phyloP scores from a whole-genome alignment of 2,113 vertebrate genomes.

The Pelodiscus sinensis region DNA sequence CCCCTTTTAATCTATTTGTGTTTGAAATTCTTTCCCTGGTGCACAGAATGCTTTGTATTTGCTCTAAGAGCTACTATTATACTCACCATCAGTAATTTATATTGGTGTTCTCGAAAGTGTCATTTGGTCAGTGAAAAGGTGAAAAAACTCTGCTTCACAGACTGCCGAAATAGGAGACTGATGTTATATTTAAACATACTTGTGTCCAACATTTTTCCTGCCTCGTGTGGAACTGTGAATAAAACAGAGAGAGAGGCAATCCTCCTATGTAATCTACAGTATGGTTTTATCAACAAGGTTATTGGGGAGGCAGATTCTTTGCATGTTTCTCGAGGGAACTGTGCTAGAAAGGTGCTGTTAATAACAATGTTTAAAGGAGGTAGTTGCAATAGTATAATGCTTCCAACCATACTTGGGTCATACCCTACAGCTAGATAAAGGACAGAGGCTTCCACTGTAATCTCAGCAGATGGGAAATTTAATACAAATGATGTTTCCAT shows the following conservation, averaged over 20 bases:
- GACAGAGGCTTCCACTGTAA: neutral
- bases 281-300: neutral
- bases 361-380: neutral
- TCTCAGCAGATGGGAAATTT: neutral
- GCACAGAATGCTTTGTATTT: neutral
- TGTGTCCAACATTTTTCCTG: neutral
- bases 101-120: neutral
- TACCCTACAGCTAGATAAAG: neutral
- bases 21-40: neutral
- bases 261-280: neutral
- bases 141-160: neutral
- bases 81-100: neutral
- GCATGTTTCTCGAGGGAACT: neutral
- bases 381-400: neutral
- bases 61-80: neutral
- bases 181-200: neutral
- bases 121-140: neutral
- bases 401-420: neutral
- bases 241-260: neutral
- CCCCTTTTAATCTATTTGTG: neutral
- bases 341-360: neutral
- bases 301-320: neutral
- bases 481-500: neutral
- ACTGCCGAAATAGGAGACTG: neutral
- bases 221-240: neutral